phyloP scores from a whole-genome alignment of 1,140 invertebrate genomes.

The Saccostrea echinata region DNA sequence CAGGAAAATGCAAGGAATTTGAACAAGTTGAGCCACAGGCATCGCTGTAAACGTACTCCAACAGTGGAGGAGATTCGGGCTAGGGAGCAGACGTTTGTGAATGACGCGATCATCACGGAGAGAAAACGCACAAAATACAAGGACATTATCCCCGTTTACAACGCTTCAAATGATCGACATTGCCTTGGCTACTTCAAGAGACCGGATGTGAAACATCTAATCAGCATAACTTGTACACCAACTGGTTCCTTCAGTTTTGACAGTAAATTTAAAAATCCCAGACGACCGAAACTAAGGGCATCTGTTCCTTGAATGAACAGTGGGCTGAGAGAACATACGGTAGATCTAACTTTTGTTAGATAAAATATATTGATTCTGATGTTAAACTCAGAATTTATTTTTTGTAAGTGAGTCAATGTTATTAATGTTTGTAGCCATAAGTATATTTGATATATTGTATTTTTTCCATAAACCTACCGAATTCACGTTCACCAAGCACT shows the following conservation, averaged over 20 bases:
- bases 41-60: conserved; percentile 49
- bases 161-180: conserved; percentile 63
- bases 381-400: no score
- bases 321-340: not conserved
- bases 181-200: conserved; percentile 61
- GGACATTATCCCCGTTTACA: conserved; percentile 68
- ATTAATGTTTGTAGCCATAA: no score
- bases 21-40: conserved; percentile 52
- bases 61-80: conserved; percentile 45
- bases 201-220: conserved; percentile 60
- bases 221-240: conserved; percentile 57
- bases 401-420: no score
- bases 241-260: conserved; percentile 23
- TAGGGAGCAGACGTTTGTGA: conserved; percentile 61
- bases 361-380: not conserved
- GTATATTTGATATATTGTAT: not conserved
- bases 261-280: conserved; percentile 6
- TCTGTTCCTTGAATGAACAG: not conserved
- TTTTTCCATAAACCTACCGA: not conserved
- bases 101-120: conserved; percentile 70
- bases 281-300: not conserved
- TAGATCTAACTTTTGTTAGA: not conserved
- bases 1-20: conserved; percentile 30
- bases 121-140: conserved; percentile 69
- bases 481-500: not conserved